A percentile compares a stretch with the other conserved stretches of the same genome.
These are phyloP conservation scores for Dione vanillae DNA, from an alignment of 2,888 invertebrate species.

Conservation along the genomic window DNA sequence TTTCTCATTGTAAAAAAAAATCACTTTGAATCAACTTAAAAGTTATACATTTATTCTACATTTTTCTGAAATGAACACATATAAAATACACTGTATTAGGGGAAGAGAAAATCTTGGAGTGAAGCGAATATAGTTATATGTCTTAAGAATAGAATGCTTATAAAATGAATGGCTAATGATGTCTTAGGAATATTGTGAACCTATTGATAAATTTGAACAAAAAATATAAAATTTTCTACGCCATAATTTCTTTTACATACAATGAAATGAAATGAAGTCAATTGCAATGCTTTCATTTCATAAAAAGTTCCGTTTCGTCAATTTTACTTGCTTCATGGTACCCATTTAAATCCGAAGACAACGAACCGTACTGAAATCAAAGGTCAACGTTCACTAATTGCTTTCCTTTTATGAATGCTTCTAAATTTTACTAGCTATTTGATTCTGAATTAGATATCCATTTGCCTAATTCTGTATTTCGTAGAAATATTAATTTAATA, in stretches of 20 bases:
- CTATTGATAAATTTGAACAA: neutral
- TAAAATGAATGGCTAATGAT: no score
- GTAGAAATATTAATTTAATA: no score
- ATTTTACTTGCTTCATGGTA: conserved; percentile 10
- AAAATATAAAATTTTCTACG: neutral
- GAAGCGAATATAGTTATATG: no score
- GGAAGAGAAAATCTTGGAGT: no score
- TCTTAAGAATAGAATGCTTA: no score
- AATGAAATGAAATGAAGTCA: neutral
- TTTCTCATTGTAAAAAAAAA: no score
- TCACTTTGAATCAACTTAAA: no score
- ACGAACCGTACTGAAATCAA: conserved; percentile 6
- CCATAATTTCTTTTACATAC: neutral
- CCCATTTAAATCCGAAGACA: conserved; percentile 19
- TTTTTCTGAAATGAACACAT: no score
- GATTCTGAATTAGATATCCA: neutral
- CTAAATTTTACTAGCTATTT: neutral
- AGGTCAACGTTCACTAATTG: conserved; percentile 13
- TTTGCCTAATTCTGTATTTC: neutral
- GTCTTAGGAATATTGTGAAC: no score
- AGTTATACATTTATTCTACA: no score
- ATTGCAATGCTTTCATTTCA: neutral
- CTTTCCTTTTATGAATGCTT: conserved; percentile 4
- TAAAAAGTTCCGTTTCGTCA: conserved; percentile 1
- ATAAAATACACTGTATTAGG: no score